These are phyloP conservation scores for Leptatherina wallacei DNA, from an alignment of 2,797 vertebrate species.

Conservation along the genomic window DNA sequence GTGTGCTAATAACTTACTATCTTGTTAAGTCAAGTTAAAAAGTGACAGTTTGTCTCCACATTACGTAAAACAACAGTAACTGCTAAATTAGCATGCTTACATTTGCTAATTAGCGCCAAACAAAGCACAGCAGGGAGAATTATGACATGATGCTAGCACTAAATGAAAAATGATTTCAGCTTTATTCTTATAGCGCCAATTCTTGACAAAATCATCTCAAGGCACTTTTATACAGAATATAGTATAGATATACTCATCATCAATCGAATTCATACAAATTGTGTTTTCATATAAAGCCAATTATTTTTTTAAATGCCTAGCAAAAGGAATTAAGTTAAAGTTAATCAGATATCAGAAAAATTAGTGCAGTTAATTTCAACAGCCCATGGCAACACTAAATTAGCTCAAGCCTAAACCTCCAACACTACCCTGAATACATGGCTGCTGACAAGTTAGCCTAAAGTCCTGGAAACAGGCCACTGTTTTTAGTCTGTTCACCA, in stretches of 20 bases:
- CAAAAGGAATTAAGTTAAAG: not conserved
- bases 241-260: not conserved
- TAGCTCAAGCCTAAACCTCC: not conserved
- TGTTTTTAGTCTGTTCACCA: not conserved
- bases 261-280: not conserved
- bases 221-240: not conserved
- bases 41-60: not conserved
- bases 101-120: conserved; percentile 6
- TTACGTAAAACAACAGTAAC: not conserved
- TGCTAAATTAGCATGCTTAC: conserved; percentile 1
- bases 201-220: not conserved
- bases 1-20: not conserved
- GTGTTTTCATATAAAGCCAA: not conserved
- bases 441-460: not conserved
- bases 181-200: not conserved
- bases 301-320: not conserved
- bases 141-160: not conserved
- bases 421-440: not conserved
- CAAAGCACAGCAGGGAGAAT: not conserved
- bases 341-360: not conserved
- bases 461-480: not conserved
- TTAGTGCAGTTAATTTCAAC: not conserved
- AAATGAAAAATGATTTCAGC: not conserved
- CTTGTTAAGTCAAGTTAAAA: not conserved
- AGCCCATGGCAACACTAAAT: not conserved